A percentile compares a stretch with the other conserved stretches of the same genome.
These are phyloP conservation scores for Aurelia coerulea DNA, from an alignment of 30 jellyfish, hydroid and myxozoan genomes.

Conservation along the genomic window DNA sequence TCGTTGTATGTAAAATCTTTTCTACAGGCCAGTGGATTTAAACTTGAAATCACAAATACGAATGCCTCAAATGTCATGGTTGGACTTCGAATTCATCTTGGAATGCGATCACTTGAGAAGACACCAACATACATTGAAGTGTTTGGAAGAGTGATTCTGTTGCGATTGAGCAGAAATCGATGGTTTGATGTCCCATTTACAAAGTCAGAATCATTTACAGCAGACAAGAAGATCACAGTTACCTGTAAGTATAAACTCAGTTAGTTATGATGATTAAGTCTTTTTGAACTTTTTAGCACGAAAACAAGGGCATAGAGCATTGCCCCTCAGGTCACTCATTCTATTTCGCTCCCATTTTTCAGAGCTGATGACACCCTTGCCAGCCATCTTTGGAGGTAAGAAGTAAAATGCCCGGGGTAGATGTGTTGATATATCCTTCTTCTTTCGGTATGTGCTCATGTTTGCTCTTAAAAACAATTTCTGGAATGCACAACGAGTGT, in stretches of 20 bases:
- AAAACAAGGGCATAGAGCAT: no score
- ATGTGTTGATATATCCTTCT: no score
- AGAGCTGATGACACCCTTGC: no score
- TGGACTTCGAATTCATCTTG: constrained; percentile 93
- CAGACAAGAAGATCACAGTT: constrained; percentile 58
- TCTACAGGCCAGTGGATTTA: constrained; percentile 90
- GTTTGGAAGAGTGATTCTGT: constrained; percentile 80
- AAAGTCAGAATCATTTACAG: constrained; percentile 76
- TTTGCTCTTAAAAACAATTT: no score
- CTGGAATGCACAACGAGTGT: no score
- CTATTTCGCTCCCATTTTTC: no score
- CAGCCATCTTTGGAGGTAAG: no score
- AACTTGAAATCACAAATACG: constrained; percentile 66
- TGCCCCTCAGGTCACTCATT: no score
- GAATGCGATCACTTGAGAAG: constrained; percentile 82
- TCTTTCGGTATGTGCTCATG: no score
- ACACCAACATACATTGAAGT: constrained; percentile 91
- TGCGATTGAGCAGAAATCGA: constrained; percentile 80
- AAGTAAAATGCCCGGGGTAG: no score
- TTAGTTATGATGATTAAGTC: no score
- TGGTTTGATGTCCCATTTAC: constrained; percentile 97
- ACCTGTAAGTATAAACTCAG: neutral
- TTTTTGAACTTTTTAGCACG: no score
- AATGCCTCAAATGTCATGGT: constrained; percentile 82
- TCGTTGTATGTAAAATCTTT: neutral